Base-by-base conservation (phyloP, 2,113 vertebrate species). In the Gymnocephalus cernua region DNA sequence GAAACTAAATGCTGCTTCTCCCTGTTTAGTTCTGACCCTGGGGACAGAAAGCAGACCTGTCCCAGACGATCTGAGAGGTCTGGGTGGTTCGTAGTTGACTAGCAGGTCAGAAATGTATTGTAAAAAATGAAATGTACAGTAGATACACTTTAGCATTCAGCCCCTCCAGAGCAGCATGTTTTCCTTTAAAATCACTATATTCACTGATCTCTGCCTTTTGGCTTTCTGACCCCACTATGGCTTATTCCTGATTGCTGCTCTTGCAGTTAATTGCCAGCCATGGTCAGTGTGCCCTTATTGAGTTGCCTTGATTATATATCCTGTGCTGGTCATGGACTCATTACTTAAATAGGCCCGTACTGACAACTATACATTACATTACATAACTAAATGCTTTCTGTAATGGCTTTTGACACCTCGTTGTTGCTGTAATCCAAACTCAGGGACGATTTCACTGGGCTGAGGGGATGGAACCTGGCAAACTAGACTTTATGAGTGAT, bases 261-360 rank as follows among this genome's bases (percentile, higher is more conserved):
- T 83, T 82, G 75, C 58, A 76, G 66, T 83, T 85, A 85, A 89
- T 88, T 81, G 51, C 68, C 56, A 65, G 58, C 12, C 56, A 57
- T 79, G 84, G 76, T 75, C 82, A 76, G 54, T 16, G 80, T 75
- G 48, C 59, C 64, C 58, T 83, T 83, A 76, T 86, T 75, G 84
- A 89, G 63, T 50, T 47, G 61, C 41, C 56, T 63, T 78, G 63
- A 80, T 86, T 74, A 77, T 79, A 83, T 67, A 85, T 83, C 79
- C 75, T 47, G 35, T 45, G 53, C 71, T 61, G 68, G 70, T 82
- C 83, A 68, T 66, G 73, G 79, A 56, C 77, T 90, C 81, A 86
- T 87, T 88, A 80, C 53, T 74, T 86, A 85, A 86, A 89, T 71
- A 85, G 75, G 44, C 56, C 25, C 11, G 11, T 41, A 4, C 56